These are phyloP conservation scores for Sylvicola fuscatus DNA, from an alignment of 2,888 invertebrate genomes.

Conservation along the genomic window DNA sequence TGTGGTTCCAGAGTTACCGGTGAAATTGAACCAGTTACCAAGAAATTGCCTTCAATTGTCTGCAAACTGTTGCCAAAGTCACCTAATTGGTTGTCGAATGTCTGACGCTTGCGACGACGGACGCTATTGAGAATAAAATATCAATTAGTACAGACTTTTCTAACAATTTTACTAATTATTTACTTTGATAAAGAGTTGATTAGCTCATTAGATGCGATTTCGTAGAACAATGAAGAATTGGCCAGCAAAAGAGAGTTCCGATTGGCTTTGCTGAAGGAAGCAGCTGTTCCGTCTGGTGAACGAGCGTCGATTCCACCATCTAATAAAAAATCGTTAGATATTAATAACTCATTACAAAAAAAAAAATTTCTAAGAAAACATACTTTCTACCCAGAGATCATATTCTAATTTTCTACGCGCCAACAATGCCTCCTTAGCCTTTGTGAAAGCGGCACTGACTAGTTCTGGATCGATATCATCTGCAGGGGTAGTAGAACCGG, in stretches of 20 bases:
- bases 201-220: constrained; percentile 72
- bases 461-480: constrained; percentile 42
- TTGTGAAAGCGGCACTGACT: constrained; percentile 50
- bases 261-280: constrained; percentile 79
- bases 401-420: constrained; percentile 61
- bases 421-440: constrained; percentile 56
- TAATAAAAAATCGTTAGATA: constrained; percentile 18
- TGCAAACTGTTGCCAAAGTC: constrained; percentile 59
- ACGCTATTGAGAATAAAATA: constrained; percentile 15
- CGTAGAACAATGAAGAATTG: constrained; percentile 68
- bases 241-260: constrained; percentile 62
- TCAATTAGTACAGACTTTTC: constrained; percentile 2
- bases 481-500: constrained; percentile 11
- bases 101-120: constrained; percentile 47
- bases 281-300: constrained; percentile 69
- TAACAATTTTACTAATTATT: neutral
- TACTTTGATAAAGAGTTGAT: constrained; percentile 32
- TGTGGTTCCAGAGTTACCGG: constrained; percentile 39
- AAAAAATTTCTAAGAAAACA: constrained; percentile 16
- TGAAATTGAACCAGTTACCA: constrained; percentile 36
- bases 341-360: no score
- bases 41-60: constrained; percentile 53
- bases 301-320: constrained; percentile 69
- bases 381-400: constrained; percentile 55
- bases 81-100: constrained; percentile 40